phyloP scores from a whole-genome alignment of 1,140 invertebrate species.

The Drosophila kepulauana region DNA sequence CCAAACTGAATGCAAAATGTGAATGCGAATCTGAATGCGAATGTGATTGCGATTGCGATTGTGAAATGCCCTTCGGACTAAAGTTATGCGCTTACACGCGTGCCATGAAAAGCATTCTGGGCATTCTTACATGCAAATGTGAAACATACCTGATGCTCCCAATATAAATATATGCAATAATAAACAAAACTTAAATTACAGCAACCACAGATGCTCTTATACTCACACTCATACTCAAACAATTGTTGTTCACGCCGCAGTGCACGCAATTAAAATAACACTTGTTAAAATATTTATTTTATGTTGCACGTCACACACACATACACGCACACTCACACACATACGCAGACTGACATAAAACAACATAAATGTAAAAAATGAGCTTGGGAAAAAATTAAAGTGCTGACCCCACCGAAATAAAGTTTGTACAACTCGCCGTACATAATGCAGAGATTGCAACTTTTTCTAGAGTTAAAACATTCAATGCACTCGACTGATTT shows the following conservation, averaged over 20 bases:
- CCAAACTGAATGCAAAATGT: background rate
- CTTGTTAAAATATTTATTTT: conserved; percentile 81
- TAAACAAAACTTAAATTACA: conserved; percentile 62
- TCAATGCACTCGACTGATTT: conserved; percentile 13
- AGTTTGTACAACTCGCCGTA: conserved; percentile 25
- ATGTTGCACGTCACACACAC: conserved; percentile 39
- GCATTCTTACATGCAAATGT: conserved; percentile 35
- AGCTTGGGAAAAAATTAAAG: conserved; percentile 36
- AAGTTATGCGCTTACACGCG: conserved; percentile 51
- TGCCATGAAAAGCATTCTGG: conserved; percentile 4
- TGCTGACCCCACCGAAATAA: conserved; percentile 41
- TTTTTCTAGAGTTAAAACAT: conserved; percentile 26
- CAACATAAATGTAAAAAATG: conserved; percentile 31
- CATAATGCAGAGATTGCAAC: conserved; percentile 28
- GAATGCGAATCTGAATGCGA: conserved; percentile 13
- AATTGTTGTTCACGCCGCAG: conserved; percentile 53
- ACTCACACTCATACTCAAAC: conserved; percentile 6
- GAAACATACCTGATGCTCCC: conserved; percentile 8
- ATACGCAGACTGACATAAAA: background rate
- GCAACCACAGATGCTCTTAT: conserved; percentile 17
- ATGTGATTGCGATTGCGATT: conserved; percentile 9
- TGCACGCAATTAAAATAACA: conserved; percentile 82
- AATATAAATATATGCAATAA: conserved; percentile 18
- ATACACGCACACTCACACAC: background rate
- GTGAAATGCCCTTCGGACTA: conserved; percentile 12